Percentiles rank a stretch among this genome's conserved stretches.
Conservation (phyloP, 2,888 invertebrate species). For the Bugula neritina region DNA sequence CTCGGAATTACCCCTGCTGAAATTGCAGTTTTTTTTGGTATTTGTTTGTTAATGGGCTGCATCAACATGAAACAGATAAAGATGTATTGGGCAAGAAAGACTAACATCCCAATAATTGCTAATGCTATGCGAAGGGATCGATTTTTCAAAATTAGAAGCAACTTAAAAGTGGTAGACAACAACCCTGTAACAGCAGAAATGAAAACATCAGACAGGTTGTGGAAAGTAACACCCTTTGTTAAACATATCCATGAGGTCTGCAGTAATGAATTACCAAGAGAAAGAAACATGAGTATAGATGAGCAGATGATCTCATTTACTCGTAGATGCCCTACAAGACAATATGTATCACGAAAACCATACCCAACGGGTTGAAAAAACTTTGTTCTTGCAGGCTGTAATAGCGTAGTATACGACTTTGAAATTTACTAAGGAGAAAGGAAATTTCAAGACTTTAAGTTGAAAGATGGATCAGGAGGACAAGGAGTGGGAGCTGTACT, state of each 20-base stretch:
- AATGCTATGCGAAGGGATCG: neutral
- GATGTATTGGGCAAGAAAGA: slow-evolving; percentile 3
- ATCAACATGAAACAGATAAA: neutral
- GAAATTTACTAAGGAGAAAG: slow-evolving; percentile 7
- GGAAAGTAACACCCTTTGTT: neutral
- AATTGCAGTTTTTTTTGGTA: neutral
- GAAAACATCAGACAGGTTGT: neutral
- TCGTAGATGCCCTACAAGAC: neutral
- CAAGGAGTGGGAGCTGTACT: neutral
- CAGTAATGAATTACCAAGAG: neutral
- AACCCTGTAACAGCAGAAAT: neutral
- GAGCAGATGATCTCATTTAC: slow-evolving; percentile 16
- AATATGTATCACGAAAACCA: slow-evolving; percentile 9
- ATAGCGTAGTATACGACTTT: slow-evolving; percentile 3
- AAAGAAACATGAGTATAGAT: neutral
- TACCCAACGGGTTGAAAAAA: neutral
- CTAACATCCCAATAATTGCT: neutral
- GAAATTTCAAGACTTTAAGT: neutral
- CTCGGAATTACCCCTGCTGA: neutral
- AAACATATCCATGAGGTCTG: neutral
- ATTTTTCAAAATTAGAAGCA: neutral
- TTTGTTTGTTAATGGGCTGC: neutral
- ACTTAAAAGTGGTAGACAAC: slow-evolving; percentile 2
- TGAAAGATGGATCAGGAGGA: neutral
- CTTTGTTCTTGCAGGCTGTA: neutral